These are phyloP conservation scores for Melopsittacus undulatus DNA, from an alignment of 2,797 vertebrate genomes.

Conservation along the genomic window DNA sequence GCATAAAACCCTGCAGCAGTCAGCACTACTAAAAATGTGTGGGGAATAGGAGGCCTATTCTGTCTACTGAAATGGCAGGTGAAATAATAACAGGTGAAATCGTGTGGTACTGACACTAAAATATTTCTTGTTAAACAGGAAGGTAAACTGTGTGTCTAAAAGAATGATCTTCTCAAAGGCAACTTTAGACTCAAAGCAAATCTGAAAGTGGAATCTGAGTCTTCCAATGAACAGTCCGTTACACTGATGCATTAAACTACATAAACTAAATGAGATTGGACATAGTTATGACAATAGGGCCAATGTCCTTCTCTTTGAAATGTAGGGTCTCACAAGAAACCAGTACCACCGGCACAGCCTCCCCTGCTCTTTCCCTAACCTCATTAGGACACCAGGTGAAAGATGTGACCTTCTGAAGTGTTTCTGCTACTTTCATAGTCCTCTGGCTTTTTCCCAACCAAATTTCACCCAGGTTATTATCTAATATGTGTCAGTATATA, in stretches of 20 bases:
- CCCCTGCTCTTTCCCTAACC: neutral
- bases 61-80: neutral
- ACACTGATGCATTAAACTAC: neutral
- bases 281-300: neutral
- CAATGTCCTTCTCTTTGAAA: neutral
- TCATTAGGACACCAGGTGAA: neutral
- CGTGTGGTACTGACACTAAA: neutral
- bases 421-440: neutral
- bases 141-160: neutral
- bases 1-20: neutral
- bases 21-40: neutral
- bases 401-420: neutral
- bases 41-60: neutral
- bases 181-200: neutral
- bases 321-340: neutral
- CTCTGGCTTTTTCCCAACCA: neutral
- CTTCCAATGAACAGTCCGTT: neutral
- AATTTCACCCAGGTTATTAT: neutral
- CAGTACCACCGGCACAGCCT: neutral
- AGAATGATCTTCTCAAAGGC: neutral
- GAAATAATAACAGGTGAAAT: neutral
- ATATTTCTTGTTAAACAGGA: neutral
- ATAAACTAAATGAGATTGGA: neutral
- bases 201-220: neutral
- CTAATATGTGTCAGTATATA: neutral